phyloP scores from a whole-genome alignment of 2,797 vertebrate species.

The Enteromius anoplus region DNA sequence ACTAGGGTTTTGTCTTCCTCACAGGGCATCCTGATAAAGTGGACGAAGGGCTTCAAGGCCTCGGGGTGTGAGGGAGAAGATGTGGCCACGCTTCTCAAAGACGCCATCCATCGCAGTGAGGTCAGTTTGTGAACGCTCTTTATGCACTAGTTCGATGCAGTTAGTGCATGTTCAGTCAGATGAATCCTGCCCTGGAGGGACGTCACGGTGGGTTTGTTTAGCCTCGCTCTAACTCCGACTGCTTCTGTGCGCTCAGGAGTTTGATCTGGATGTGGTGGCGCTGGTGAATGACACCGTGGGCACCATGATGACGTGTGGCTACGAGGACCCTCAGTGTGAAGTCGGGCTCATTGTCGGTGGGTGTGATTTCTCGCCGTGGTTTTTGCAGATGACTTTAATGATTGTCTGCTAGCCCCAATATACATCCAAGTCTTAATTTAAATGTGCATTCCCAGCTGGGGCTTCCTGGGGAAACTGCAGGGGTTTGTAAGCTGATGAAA shows the following conservation, averaged over 20 bases:
- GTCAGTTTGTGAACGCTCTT: conserved; percentile 65
- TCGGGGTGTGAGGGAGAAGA: conserved; percentile 91
- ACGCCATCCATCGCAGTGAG: conserved; percentile 87
- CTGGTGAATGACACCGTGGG: conserved; percentile 97
- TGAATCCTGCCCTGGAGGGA: neutral
- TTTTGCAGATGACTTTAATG: neutral
- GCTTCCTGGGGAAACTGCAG: neutral
- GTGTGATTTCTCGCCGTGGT: conserved; percentile 47
- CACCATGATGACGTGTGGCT: conserved; percentile 97
- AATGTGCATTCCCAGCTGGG: neutral
- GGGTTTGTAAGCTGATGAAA: neutral
- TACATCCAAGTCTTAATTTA: neutral
- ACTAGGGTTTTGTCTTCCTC: conserved; percentile 18
- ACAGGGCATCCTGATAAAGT: conserved; percentile 91
- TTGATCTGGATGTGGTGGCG: conserved; percentile 92
- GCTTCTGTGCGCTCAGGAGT: conserved; percentile 78
- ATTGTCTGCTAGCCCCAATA: neutral
- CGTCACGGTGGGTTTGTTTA: neutral
- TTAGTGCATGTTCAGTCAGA: conserved; percentile 12
- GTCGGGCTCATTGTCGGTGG: conserved; percentile 95
- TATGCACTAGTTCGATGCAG: neutral
- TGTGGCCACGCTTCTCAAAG: conserved; percentile 87
- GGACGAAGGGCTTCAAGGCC: conserved; percentile 96
- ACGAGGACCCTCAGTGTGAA: conserved; percentile 92
- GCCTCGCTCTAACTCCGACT: neutral